Evolutionary conservation across 2,888 invertebrate genomes (phyloP), one percentile per base, ranked within the genome.

Genomic region (Catotricha subobsoleta): DNA sequence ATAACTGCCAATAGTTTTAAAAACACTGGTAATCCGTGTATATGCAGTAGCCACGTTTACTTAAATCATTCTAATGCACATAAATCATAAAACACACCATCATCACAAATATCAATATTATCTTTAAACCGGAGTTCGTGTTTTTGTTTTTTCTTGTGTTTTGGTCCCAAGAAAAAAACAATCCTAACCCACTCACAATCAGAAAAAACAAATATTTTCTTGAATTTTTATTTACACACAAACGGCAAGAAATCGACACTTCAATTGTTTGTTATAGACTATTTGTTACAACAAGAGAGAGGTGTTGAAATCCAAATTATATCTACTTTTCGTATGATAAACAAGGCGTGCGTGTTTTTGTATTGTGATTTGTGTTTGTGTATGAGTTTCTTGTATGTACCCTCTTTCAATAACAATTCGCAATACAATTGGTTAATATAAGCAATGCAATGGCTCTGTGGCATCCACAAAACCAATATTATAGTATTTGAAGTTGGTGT

Each of bases 231-330:
- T n/a, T n/a, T n/a, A n/a, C n/a, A n/a, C n/a, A n/a, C n/a, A n/a
- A n/a, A n/a, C n/a, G n/a, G n/a, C n/a, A n/a, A n/a, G n/a, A n/a
- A n/a, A 36, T 23, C 36, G 36, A 36, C 36, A 36, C 36, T 36
- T 28, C 40, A 40, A 40, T 40, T 40, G 40, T 40, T 40, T 40
- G 40, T 40, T 40, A 40, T 28, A 34, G 34, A 40, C 40, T 36
- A 36, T 16, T 36, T 23, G 15, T 23, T 23, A 30, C 28, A 27
- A 20, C 29, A 35, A n/a, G 35, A 46, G 48, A 51, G 58, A 58
- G 59, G 58, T 58, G 58, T 59, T 58, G 58, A 58, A 58, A 59
- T 56, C 54, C 52, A 53, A 56, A 56, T 36, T 36, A 36, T 36
- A 36, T 36, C 36, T 36, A 20, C 25, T 36, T 36, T 36, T n/a